Conservation (phyloP, 2,888 invertebrate genomes). For the Lochmaea capreae region DNA sequence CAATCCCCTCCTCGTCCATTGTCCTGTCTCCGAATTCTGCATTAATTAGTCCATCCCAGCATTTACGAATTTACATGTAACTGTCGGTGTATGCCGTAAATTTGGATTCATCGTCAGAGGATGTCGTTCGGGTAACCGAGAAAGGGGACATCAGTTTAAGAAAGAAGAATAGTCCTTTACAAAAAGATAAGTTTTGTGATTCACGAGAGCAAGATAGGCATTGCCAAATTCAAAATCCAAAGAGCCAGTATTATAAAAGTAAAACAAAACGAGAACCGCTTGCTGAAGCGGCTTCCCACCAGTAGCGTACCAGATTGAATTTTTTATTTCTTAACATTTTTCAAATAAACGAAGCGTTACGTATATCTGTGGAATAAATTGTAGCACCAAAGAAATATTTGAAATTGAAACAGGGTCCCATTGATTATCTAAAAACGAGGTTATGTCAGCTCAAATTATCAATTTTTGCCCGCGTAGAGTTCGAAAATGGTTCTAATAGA, state of each 20-base stretch:
- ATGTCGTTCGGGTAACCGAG: slow-evolving; percentile 35
- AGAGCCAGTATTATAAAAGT: slow-evolving; percentile 53
- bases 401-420: too few relatives aligned
- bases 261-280: slow-evolving; percentile 49
- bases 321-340: too few relatives aligned
- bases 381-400: too few relatives aligned
- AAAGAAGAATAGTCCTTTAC: slow-evolving; percentile 53
- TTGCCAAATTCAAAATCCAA: slow-evolving; percentile 56
- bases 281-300: slow-evolving; percentile 18
- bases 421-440: too few relatives aligned
- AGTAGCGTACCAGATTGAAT: not conserved
- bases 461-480: too few relatives aligned
- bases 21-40: slow-evolving; percentile 46
- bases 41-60: slow-evolving; percentile 50
- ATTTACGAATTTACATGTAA: slow-evolving; percentile 54
- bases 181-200: slow-evolving; percentile 57
- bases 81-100: slow-evolving; percentile 53
- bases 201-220: slow-evolving; percentile 56
- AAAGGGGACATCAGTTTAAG: slow-evolving; percentile 47
- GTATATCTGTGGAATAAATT: too few relatives aligned
- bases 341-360: too few relatives aligned
- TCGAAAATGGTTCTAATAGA: too few relatives aligned
- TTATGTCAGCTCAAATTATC: too few relatives aligned
- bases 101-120: slow-evolving; percentile 40
- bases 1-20: slow-evolving; percentile 7